These are phyloP conservation scores for Eupithecia subumbrata DNA, from an alignment of 2,888 invertebrate species.

Conservation along the genomic window DNA sequence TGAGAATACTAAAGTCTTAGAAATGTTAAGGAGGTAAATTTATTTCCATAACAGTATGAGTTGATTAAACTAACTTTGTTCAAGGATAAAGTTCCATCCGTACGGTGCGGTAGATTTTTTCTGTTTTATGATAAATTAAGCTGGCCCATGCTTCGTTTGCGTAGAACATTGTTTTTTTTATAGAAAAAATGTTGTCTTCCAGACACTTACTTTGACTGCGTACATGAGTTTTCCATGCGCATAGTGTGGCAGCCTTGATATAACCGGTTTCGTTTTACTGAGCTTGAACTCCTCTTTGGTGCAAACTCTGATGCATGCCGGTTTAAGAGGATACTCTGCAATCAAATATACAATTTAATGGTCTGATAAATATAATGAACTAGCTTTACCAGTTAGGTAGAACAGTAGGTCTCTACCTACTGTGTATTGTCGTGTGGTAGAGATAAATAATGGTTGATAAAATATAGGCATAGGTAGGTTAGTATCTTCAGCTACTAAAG, in stretches of 20 bases:
- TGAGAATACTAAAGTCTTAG: constrained; percentile 61
- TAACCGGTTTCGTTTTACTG: constrained; percentile 54
- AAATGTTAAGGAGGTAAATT: constrained; percentile 62
- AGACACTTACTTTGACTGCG: constrained; percentile 70
- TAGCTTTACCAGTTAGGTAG: neutral
- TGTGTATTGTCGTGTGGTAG: neutral
- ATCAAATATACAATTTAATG: neutral
- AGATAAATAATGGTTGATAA: neutral
- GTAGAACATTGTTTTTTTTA: neutral
- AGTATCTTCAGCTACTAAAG: too few species aligned
- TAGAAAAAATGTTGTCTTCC: neutral
- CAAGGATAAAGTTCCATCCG: neutral
- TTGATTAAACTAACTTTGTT: neutral
- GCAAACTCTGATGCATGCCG: constrained; percentile 76
- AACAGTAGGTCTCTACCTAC: neutral
- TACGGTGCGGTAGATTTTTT: neutral
- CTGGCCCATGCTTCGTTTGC: neutral
- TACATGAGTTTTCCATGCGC: constrained; percentile 75
- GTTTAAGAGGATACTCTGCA: constrained; percentile 69
- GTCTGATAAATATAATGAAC: neutral
- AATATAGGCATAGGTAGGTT: neutral
- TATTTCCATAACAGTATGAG: neutral
- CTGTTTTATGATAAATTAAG: neutral
- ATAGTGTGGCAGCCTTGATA: constrained; percentile 58
- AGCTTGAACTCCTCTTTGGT: constrained; percentile 69